Conservation (phyloP, 2,888 invertebrate genomes). For the Tuta absoluta region DNA sequence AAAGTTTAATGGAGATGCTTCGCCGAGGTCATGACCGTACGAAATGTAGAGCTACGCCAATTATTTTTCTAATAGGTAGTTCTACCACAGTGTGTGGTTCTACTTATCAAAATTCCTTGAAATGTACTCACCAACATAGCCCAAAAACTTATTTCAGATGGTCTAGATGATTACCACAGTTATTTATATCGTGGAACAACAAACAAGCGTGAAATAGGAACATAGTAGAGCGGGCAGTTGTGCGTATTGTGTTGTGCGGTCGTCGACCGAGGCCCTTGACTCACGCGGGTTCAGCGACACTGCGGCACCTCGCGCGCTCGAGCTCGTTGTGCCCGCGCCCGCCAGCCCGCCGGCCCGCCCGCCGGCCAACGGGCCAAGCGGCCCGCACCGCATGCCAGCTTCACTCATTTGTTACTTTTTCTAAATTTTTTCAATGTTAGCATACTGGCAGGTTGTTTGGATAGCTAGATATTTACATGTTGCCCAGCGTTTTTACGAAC, state of each 20-base stretch:
- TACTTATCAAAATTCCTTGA: neutral
- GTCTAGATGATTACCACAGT: constrained; percentile 16
- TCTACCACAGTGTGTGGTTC: neutral
- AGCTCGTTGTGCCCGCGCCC: neutral
- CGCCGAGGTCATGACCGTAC: neutral
- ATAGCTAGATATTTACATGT: constrained; percentile 3
- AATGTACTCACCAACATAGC: neutral
- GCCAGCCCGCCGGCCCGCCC: neutral
- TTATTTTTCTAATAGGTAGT: no score
- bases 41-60: neutral
- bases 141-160: neutral
- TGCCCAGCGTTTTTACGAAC: neutral
- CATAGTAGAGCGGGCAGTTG: constrained; percentile 54
- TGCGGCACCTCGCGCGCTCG: constrained; percentile 52
- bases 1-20: neutral
- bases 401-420: constrained; percentile 18
- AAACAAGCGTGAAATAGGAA: constrained; percentile 32
- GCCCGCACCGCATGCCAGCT: constrained; percentile 6
- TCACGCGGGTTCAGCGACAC: constrained; percentile 75
- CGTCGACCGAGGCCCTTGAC: constrained; percentile 80
- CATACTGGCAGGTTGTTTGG: constrained; percentile 17
- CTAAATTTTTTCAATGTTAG: constrained; percentile 17
- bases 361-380: neutral
- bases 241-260: constrained; percentile 69
- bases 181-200: constrained; percentile 24